Evolutionary conservation across 2,113 vertebrate genomes (phyloP).

Genomic region (Ochotona princeps): DNA sequence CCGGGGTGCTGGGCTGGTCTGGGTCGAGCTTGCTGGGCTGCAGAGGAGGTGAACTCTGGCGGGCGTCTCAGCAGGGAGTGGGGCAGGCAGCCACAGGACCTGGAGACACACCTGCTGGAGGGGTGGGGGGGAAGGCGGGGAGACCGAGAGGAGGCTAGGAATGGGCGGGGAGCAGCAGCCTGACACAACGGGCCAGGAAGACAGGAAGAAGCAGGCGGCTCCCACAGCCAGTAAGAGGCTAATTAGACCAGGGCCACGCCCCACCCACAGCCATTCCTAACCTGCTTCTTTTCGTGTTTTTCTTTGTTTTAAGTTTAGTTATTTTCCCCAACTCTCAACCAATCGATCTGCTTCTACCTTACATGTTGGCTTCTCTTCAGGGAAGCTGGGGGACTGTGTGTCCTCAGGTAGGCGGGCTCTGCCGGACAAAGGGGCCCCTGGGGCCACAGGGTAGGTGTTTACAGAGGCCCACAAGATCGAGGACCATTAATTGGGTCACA

Average conservation of each 20-base stretch:
- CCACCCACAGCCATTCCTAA: slow-evolving; percentile 85
- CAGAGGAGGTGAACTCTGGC: not conserved
- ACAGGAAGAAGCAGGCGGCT: slow-evolving; percentile 68
- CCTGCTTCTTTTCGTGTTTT: slow-evolving; percentile 80
- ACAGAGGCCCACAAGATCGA: not conserved
- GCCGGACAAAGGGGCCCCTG: not conserved
- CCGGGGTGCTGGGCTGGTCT: not conserved
- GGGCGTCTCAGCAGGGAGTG: slow-evolving; percentile 56
- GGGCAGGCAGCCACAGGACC: slow-evolving; percentile 11
- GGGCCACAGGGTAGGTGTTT: slow-evolving; percentile 29
- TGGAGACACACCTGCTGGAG: slow-evolving; percentile 77
- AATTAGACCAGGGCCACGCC: slow-evolving; percentile 86
- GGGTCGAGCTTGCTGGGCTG: not conserved
- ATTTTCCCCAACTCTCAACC: slow-evolving; percentile 84
- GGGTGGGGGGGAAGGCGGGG: not conserved
- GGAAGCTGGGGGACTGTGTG: slow-evolving; percentile 27
- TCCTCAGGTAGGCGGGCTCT: not conserved
- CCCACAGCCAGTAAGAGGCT: slow-evolving; percentile 78
- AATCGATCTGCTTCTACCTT: slow-evolving; percentile 78
- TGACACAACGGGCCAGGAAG: slow-evolving; percentile 17
- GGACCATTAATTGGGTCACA: slow-evolving; percentile 81
- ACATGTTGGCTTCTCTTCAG: slow-evolving; percentile 65
- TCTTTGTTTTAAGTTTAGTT: slow-evolving; percentile 67
- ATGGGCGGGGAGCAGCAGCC: slow-evolving; percentile 57
- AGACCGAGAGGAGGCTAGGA: not conserved